phyloP scores from a whole-genome alignment of 2,113 vertebrate genomes.

The Neolamprologus devosi region DNA sequence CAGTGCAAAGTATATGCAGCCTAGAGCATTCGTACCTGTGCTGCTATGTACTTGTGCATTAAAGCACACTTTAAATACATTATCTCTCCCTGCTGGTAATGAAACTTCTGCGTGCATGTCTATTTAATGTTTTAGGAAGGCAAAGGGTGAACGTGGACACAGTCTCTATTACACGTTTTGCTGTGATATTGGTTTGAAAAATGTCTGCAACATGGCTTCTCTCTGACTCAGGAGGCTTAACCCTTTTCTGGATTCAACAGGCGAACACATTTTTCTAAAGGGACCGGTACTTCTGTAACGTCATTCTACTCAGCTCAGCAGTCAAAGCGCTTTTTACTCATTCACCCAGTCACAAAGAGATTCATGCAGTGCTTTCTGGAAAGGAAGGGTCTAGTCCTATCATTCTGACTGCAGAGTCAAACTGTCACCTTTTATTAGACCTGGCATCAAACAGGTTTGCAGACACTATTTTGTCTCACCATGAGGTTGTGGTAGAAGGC shows the following conservation, averaged over 20 bases:
- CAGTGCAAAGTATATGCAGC: background rate
- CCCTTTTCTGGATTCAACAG: background rate
- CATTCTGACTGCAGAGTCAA: background rate
- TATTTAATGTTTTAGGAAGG: background rate
- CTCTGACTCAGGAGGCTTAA: background rate
- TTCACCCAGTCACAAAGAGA: background rate
- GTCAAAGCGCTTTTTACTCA: background rate
- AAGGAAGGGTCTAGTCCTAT: background rate
- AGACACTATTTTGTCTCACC: slow-evolving; percentile 2
- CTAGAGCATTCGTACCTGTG: background rate
- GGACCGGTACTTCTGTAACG: background rate
- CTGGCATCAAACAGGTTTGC: background rate
- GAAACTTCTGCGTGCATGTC: background rate
- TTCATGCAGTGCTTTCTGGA: background rate
- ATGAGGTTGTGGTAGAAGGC: slow-evolving; percentile 49
- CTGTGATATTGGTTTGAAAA: background rate
- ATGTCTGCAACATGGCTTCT: background rate
- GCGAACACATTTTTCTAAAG: background rate
- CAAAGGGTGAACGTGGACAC: background rate
- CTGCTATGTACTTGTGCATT: background rate
- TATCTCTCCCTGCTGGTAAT: background rate
- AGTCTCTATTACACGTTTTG: background rate
- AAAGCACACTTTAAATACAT: background rate
- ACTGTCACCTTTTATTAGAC: background rate
- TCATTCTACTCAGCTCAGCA: background rate